Base-by-base conservation (phyloP, 2,888 invertebrate genomes). In the Polymixis lichenea region DNA sequence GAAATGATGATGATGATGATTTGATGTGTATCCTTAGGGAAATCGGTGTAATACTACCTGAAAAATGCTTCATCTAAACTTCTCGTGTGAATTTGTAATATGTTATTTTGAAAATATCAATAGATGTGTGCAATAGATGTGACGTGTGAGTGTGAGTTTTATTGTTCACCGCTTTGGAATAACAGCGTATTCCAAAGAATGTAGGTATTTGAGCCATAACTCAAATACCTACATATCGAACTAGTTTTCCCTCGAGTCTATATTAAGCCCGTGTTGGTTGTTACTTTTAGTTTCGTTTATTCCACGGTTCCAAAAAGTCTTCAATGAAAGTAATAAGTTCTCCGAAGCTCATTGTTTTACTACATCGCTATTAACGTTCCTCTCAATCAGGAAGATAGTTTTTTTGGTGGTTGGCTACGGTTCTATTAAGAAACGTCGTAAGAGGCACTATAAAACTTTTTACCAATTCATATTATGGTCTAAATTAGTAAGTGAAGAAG, bases 361-460 rank as follows among this genome's bases (percentile, higher is more conserved):
- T 25, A 51, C 19, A 17, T n/a, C 25, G 66, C 62, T 64, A 71
- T 64, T 38, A 53, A 49, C 46, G 32, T 32, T 32, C 32, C 32
- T 32, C 32, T 32, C 32, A 32, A 3, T 32, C 32, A 32, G 32
- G 4, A 2, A 32, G 32, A 3, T 32, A 32, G 2, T 4, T 32
- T 4, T 32, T 32, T 32, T 32, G 32, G 32, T 32, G 32, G 4
- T 32, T 32, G 32, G 53, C 49, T 56, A 15, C 61, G 46, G 22
- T 82, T 76, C 68, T 68, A 73, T 78, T 85, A 82, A 69, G 19
- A 32, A 13, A 71, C 11, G 17, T 25, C 25, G 51, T 43, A 19
- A 46, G 7, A 25, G 4, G 19, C 19, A 25, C 32, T 13, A 46
- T 46, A 13, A 3, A 25, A 25, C 7, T n/a, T 46, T 25, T 64